These are phyloP conservation scores for Brachynemurus nebulosus DNA, from an alignment of 2,888 invertebrate genomes.

Conservation along the genomic window DNA sequence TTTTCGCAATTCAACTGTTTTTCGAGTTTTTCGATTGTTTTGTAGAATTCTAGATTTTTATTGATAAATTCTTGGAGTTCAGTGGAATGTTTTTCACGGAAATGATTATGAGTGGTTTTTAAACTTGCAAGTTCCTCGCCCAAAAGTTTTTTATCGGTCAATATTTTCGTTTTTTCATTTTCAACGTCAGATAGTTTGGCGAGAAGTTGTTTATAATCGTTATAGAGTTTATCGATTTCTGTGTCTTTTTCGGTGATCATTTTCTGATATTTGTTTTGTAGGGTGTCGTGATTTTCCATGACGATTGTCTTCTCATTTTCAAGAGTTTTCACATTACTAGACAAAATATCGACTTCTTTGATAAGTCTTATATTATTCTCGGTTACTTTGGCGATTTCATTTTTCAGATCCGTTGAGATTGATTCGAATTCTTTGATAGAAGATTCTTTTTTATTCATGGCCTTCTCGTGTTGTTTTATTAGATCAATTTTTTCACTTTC, in stretches of 20 bases:
- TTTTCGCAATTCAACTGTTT: constrained; percentile 3
- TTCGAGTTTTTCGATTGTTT: constrained; percentile 7
- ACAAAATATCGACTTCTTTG: constrained; percentile 21
- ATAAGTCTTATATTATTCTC: constrained; percentile 26
- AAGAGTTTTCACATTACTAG: constrained; percentile 22
- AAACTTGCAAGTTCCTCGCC: constrained; percentile 17
- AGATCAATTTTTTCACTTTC: constrained; percentile 20
- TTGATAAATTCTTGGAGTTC: constrained; percentile 16
- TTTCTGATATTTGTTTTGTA: constrained; percentile 13
- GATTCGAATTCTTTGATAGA: constrained; percentile 20
- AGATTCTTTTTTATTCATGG: constrained; percentile 21
- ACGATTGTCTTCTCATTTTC: constrained; percentile 21
- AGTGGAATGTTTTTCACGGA: constrained; percentile 16
- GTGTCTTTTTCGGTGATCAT: constrained; percentile 17
- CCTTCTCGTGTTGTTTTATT: constrained; percentile 20
- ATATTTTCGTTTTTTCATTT: constrained; percentile 7
- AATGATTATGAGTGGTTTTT: constrained; percentile 17
- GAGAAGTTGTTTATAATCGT: constrained; percentile 11
- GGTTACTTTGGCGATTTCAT: constrained; percentile 14
- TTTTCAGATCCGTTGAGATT: constrained; percentile 17
- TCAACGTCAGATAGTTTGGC: background rate
- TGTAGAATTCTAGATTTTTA: constrained; percentile 16
- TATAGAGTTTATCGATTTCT: constrained; percentile 5
- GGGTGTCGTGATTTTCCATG: background rate
- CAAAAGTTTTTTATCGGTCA: constrained; percentile 14